Base-by-base conservation (phyloP, 2,113 vertebrate species). In the Poecile atricapillus region DNA sequence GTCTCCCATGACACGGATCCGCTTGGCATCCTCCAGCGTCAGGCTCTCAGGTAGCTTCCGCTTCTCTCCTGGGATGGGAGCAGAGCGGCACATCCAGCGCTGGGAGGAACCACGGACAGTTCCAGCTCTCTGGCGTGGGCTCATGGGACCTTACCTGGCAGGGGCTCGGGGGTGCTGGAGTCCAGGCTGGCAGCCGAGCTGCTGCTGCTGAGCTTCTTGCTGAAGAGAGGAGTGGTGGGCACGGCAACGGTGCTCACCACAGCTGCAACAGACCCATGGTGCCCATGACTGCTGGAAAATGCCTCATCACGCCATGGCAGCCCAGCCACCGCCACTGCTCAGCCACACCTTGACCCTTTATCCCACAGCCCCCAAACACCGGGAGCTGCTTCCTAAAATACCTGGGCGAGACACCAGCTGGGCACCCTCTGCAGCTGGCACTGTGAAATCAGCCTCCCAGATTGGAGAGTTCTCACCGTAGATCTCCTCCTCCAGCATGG, bases 401-500 rank as follows among this genome's bases (percentile, higher is more conserved):
- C 99, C 99, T 92, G 99, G 98, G 90, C 99, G 99, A 92, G 99
- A 98, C 39, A 98, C 99, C 58, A 99, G 97, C 89, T 99, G 99
- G 15, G 99, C 88, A 30, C 99, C 98, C 74, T 99, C 99, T 0
- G 98, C 81, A 1, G 99, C 98, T 0, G 99, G 99, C 98, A 99
- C 98, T 5, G 98, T 99, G 97, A 99, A 99, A 97, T 99, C 99
- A 0, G 99, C 98, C 87, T 99, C 99, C 99, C 99, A 99, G 89
- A 99, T 99, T 0, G 99, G 99, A 20, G 99, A 99, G 96, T 99
- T 99, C 78, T 99, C 99, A 1, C 99, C 99, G 0, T 99, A 99
- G 95, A 99, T 99, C 97, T 99, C 99, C 96, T 99, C 99, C 95
- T 99, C 99, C 71, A 99, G 97, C 99, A 99, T 99, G n/a, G 99